phyloP scores from a whole-genome alignment of 1,140 invertebrate species.

The Trachymyrmex cornetzi region DNA sequence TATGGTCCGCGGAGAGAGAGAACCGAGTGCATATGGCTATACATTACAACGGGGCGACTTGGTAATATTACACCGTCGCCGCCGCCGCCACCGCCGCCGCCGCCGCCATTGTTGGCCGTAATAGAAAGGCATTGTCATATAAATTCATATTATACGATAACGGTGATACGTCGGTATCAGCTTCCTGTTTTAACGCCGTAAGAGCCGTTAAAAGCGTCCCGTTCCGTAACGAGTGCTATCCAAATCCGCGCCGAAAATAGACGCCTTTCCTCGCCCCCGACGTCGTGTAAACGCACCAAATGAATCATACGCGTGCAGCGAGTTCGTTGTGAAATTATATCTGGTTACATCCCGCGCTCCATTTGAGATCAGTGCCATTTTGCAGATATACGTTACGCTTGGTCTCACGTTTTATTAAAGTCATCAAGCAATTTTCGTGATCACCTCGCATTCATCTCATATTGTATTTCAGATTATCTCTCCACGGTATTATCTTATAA shows the following conservation, averaged over 20 bases:
- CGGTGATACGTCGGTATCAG: conserved; percentile 45
- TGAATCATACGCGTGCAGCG: conserved; percentile 28
- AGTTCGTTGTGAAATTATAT: conserved; percentile 9
- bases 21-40: conserved; percentile 1
- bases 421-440: neutral
- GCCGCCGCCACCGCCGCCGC: conserved; percentile 3
- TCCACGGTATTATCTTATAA: neutral
- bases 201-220: conserved; percentile 44
- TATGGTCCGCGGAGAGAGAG: conserved; percentile 37
- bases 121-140: conserved; percentile 62
- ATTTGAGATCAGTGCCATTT: conserved; percentile 25
- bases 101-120: conserved; percentile 30
- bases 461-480: neutral
- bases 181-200: conserved; percentile 50
- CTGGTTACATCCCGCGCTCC: conserved; percentile 28
- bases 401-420: neutral
- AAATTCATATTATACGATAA: conserved; percentile 63
- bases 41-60: conserved; percentile 50
- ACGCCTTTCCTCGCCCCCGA: conserved; percentile 20
- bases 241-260: conserved; percentile 51
- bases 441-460: neutral
- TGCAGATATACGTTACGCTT: neutral
- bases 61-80: conserved; percentile 40
- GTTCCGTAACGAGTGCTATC: conserved; percentile 22
- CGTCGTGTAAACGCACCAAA: conserved; percentile 39